Evolutionary conservation across 1,140 invertebrate genomes (phyloP).

Genomic region (Zaprionus tsacasi): DNA sequence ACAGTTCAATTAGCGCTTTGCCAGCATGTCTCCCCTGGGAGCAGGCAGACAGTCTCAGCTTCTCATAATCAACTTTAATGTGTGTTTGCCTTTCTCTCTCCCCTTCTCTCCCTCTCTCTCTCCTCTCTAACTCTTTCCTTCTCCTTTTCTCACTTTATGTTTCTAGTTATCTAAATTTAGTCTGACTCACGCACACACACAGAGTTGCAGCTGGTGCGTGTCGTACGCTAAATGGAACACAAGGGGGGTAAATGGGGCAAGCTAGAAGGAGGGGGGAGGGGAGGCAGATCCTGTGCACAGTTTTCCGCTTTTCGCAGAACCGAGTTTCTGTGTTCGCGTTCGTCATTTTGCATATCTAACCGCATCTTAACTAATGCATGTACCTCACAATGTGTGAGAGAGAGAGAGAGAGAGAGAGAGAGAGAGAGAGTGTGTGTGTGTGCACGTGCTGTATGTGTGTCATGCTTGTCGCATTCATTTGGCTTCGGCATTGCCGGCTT

Average conservation of each 20-base stretch:
- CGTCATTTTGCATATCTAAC: constrained; percentile 60
- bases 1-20: constrained; percentile 45
- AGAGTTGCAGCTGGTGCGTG: constrained; percentile 18
- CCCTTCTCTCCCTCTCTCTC: not conserved
- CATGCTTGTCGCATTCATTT: constrained; percentile 52
- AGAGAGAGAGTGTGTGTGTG: not conserved
- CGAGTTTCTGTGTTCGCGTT: constrained; percentile 39
- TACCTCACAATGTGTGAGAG: constrained; percentile 10
- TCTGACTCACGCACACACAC: constrained; percentile 5
- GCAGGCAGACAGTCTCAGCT: constrained; percentile 1
- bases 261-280: not conserved
- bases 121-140: not conserved
- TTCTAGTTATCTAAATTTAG: constrained; percentile 34
- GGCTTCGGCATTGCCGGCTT: constrained; percentile 36
- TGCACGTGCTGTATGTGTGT: constrained; percentile 18
- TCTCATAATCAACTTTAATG: constrained; percentile 15
- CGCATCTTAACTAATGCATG: constrained; percentile 48
- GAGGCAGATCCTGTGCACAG: constrained; percentile 9
- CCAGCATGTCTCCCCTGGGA: constrained; percentile 4
- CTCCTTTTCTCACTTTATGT: constrained; percentile 4
- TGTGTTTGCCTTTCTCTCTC: not conserved
- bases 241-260: not conserved
- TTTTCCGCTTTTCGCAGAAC: constrained; percentile 15
- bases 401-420: too few relatives aligned
- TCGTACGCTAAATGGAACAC: constrained; percentile 23